Evolutionary conservation across 2,113 vertebrate species (phyloP).

Genomic region (Oophaga pumilio): DNA sequence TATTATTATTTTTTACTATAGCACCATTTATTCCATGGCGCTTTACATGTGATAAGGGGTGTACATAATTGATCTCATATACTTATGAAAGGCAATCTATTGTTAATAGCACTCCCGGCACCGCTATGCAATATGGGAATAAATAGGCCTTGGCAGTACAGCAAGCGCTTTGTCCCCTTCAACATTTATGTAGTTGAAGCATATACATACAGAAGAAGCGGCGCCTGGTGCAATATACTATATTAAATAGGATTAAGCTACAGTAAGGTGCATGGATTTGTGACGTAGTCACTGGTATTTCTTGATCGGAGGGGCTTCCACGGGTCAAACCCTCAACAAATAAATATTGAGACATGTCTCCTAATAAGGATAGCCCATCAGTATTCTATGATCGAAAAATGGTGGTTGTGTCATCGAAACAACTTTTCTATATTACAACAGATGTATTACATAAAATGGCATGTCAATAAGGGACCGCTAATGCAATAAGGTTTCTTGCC

Average conservation of each 20-base stretch:
- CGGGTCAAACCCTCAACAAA: neutral
- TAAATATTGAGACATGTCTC: neutral
- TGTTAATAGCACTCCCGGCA: neutral
- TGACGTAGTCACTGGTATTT: neutral
- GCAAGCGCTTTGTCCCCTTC: too few species aligned
- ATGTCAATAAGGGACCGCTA: neutral
- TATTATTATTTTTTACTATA: too few species aligned
- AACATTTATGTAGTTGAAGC: too few species aligned
- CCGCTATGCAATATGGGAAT: neutral
- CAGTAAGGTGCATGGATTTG: neutral
- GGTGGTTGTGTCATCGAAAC: neutral
- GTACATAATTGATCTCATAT: neutral
- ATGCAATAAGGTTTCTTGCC: neutral
- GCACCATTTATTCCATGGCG: too few species aligned
- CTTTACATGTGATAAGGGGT: too few species aligned
- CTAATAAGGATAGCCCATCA: neutral
- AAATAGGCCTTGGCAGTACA: neutral
- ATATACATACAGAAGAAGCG: neutral
- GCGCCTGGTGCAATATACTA: neutral
- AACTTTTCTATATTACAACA: neutral
- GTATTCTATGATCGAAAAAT: neutral
- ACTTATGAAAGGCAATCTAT: neutral
- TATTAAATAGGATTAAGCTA: neutral
- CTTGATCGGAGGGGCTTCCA: neutral
- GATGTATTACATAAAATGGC: neutral